Conservation (phyloP, 2,888 invertebrate genomes). For the Cantharis rustica region DNA sequence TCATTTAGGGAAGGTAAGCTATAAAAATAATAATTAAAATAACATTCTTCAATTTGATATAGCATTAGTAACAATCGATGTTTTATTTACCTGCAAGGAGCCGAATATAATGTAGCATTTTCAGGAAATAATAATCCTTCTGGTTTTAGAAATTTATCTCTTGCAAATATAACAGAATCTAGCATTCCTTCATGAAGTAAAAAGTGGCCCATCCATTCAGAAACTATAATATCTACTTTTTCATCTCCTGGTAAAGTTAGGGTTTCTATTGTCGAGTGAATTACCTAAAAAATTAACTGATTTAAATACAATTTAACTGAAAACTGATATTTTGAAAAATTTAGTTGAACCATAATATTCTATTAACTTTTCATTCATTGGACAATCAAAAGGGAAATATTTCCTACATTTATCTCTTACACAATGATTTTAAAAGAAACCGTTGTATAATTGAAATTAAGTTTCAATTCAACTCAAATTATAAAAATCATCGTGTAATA, state of each 20-base stretch:
- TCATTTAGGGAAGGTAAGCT: constrained; percentile 69
- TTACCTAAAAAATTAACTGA: constrained; percentile 61
- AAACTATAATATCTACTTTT: constrained; percentile 87
- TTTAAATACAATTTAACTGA: background rate
- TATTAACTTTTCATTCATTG: too few relatives aligned
- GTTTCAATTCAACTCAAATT: too few relatives aligned
- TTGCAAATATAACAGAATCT: constrained; percentile 82
- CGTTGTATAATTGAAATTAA: too few relatives aligned
- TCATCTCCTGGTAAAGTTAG: constrained; percentile 65
- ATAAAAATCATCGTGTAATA: too few relatives aligned
- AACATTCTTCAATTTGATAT: background rate
- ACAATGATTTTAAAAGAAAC: too few relatives aligned
- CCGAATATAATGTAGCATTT: constrained; percentile 69
- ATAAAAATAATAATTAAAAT: constrained; percentile 11
- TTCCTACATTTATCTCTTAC: too few relatives aligned
- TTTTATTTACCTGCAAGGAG: constrained; percentile 58
- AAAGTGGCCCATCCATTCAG: constrained; percentile 99
- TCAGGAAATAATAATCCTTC: constrained; percentile 79
- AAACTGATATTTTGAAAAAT: too few relatives aligned
- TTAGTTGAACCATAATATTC: too few relatives aligned
- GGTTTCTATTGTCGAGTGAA: constrained; percentile 79
- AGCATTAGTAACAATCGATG: background rate
- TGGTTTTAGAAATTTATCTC: constrained; percentile 78
- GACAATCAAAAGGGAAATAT: too few relatives aligned
- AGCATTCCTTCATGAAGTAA: constrained; percentile 95